Evolutionary conservation across 2,113 vertebrate genomes (phyloP).

Genomic region (Hirundichthys speculiger): DNA sequence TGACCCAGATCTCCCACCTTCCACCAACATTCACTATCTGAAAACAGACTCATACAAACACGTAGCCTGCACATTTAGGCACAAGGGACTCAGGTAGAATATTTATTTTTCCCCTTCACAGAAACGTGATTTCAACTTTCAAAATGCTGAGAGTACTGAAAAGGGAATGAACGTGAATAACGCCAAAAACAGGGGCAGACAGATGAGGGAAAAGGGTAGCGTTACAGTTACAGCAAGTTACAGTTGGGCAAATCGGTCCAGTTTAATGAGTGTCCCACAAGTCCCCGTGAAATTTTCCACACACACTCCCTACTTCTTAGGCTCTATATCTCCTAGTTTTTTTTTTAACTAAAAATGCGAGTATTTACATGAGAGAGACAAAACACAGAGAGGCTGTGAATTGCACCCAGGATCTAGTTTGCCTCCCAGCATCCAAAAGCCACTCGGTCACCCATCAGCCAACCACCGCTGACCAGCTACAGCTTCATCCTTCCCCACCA

Average conservation of each 20-base stretch:
- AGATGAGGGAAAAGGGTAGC: too few relatives aligned
- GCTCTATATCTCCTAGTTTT: not conserved
- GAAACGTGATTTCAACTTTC: not conserved
- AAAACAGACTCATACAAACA: not conserved
- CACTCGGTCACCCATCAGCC: constrained; percentile 3
- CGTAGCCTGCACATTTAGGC: not conserved
- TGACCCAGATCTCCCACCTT: constrained; percentile 5
- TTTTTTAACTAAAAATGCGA: constrained; percentile 12
- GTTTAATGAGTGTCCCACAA: constrained; percentile 45
- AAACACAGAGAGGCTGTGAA: not conserved
- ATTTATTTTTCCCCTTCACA: constrained; percentile 1
- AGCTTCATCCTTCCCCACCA: constrained; percentile 2
- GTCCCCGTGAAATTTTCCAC: constrained; percentile 6
- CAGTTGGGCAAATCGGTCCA: constrained; percentile 24
- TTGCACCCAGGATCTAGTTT: not conserved
- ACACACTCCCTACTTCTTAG: too few relatives aligned
- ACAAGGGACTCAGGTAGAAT: not conserved
- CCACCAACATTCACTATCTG: not conserved
- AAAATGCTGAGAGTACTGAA: too few relatives aligned
- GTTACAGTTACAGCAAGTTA: too few relatives aligned
- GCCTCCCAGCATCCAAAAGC: constrained; percentile 13
- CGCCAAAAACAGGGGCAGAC: not conserved
- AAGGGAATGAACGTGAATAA: not conserved
- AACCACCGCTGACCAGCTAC: not conserved
- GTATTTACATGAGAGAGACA: not conserved